Percentiles rank a stretch among this genome's conserved stretches.
Evolutionary conservation across 2,113 vertebrate species (phyloP).

Genomic region (Albula glossodonta): DNA sequence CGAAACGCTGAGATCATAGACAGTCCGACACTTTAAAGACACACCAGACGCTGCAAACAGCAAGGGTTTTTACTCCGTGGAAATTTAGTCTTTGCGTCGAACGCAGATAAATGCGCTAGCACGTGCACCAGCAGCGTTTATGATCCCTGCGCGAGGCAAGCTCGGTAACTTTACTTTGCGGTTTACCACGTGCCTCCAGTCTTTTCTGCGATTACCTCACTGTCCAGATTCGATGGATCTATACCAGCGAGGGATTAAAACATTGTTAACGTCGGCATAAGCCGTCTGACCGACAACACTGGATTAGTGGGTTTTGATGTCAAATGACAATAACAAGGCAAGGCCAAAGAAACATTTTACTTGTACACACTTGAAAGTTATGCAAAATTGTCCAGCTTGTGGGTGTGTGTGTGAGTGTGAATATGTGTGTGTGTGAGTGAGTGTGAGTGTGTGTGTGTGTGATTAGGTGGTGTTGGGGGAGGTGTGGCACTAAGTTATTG

Average conservation of each 20-base stretch:
- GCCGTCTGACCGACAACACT: not conserved
- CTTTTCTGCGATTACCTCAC: not conserved
- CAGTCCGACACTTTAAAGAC: constrained; percentile 33
- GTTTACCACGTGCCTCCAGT: not conserved
- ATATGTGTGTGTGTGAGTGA: not conserved
- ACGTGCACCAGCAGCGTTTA: constrained; percentile 34
- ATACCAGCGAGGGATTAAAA: not conserved
- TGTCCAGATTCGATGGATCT: not conserved
- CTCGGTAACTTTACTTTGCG: not conserved
- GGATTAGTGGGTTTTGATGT: not conserved
- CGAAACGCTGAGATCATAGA: constrained; percentile 40
- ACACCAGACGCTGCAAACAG: not conserved
- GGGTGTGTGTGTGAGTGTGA: not conserved
- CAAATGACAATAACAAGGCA: not conserved
- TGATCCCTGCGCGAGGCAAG: constrained; percentile 34
- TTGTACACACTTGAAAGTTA: too few species aligned
- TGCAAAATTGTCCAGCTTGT: not conserved
- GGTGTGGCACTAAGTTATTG: too few species aligned
- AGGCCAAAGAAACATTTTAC: not conserved
- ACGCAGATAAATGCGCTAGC: constrained; percentile 46
- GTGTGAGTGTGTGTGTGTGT: not conserved
- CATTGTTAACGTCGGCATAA: not conserved
- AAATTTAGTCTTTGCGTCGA: constrained; percentile 22
- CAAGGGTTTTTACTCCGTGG: constrained; percentile 43
- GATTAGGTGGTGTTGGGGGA: too few species aligned